Evolutionary conservation across 2,797 vertebrate species (phyloP).

Genomic region (Galago senegalensis): DNA sequence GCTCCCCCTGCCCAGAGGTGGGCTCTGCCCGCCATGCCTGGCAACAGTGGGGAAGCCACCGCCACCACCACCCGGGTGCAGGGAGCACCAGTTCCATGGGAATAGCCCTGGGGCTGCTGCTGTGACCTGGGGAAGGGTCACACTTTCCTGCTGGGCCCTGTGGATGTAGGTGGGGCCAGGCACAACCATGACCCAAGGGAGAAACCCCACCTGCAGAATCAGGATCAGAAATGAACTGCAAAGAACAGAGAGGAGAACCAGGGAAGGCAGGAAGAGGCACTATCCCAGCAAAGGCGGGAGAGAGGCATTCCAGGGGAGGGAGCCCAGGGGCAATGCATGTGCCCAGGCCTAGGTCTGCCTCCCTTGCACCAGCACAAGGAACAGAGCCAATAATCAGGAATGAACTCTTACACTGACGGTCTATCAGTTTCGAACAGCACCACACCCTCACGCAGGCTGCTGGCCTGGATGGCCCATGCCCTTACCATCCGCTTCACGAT

Average conservation of each 20-base stretch:
- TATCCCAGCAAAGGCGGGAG: fast-evolving
- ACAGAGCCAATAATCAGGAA: neutral
- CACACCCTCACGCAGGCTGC: neutral
- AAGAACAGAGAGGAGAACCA: neutral
- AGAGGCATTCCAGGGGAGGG: fast-evolving
- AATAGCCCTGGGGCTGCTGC: neutral
- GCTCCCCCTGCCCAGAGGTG: fast-evolving
- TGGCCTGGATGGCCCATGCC: fast-evolving
- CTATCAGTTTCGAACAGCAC: too few species aligned
- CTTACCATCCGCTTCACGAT: constrained; percentile 97
- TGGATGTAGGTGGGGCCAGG: neutral
- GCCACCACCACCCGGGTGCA: fast-evolving
- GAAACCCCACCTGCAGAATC: fast-evolving
- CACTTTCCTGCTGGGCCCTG: neutral
- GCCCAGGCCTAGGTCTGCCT: fast-evolving
- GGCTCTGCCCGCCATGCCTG: neutral
- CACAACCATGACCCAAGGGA: neutral
- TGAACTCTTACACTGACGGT: neutral
- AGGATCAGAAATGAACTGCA: too few species aligned
- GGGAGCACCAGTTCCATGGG: neutral
- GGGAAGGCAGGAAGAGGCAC: neutral
- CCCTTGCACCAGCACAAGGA: fast-evolving
- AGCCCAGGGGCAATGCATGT: neutral
- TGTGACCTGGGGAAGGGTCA: fast-evolving
- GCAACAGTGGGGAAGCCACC: fast-evolving